phyloP scores from a whole-genome alignment of 2,888 invertebrate genomes.

The Brachycybe producta region DNA sequence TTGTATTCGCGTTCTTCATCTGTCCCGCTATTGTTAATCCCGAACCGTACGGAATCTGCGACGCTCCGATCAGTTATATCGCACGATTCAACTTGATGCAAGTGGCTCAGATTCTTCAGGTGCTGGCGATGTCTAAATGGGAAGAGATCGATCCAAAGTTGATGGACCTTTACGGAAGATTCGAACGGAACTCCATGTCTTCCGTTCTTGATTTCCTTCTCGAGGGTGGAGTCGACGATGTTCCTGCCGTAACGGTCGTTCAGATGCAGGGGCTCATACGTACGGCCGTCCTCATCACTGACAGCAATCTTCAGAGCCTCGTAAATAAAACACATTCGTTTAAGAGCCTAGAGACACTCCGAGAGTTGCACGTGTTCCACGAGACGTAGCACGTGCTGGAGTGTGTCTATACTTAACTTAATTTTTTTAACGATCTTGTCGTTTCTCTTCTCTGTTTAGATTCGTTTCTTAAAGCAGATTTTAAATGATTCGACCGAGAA shows the following conservation, averaged over 20 bases:
- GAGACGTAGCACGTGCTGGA: no score
- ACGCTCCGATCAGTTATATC: conserved; percentile 78
- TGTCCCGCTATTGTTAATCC: conserved; percentile 95
- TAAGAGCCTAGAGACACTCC: no score
- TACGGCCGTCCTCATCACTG: conserved; percentile 53
- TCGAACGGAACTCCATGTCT: conserved; percentile 66
- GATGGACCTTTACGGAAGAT: conserved; percentile 61
- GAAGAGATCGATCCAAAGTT: conserved; percentile 62
- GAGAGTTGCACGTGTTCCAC: neutral
- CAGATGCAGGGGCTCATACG: conserved; percentile 41
- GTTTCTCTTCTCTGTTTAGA: conserved; percentile 26
- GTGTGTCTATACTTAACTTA: no score
- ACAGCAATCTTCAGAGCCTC: conserved; percentile 49
- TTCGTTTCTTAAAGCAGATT: conserved; percentile 33
- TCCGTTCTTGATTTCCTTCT: conserved; percentile 61
- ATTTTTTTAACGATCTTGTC: conserved; percentile 1
- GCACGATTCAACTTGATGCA: conserved; percentile 73
- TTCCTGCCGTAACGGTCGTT: conserved; percentile 13
- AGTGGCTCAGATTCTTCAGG: conserved; percentile 85
- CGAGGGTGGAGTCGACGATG: conserved; percentile 35
- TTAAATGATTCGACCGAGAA: conserved; percentile 27
- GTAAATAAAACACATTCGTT: conserved; percentile 31
- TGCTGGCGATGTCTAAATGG: conserved; percentile 70
- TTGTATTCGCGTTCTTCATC: conserved; percentile 84
- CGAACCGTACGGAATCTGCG: conserved; percentile 77